phyloP scores from a whole-genome alignment of 2,113 vertebrate species.

The Cinclus mexicanus region DNA sequence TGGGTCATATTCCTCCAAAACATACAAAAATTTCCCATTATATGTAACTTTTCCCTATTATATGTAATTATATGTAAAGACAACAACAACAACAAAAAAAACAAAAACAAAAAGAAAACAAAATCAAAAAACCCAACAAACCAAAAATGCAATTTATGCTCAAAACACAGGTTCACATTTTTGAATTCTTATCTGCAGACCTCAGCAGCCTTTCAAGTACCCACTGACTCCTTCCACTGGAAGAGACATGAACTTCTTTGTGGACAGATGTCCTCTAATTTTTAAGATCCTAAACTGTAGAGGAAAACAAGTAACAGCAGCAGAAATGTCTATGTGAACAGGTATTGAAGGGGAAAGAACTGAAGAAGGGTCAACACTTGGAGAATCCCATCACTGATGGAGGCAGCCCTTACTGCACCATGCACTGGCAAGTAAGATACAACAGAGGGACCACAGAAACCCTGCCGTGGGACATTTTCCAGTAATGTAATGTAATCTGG shows the following conservation, averaged over 20 bases:
- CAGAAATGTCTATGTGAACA: neutral
- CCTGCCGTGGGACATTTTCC: neutral
- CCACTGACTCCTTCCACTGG: neutral
- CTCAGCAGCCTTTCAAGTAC: neutral
- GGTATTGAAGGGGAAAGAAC: neutral
- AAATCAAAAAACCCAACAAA: too few species aligned
- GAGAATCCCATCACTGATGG: neutral
- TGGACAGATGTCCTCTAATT: neutral
- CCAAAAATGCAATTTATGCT: neutral
- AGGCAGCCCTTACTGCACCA: neutral
- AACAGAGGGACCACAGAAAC: neutral
- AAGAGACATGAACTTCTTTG: neutral
- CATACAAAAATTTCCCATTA: neutral
- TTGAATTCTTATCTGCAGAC: neutral
- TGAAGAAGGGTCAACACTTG: neutral
- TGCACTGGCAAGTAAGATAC: neutral
- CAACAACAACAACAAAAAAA: neutral
- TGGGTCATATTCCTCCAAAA: neutral
- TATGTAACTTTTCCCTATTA: neutral
- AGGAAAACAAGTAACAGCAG: neutral
- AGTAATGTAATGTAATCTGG: neutral
- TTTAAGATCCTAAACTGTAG: neutral
- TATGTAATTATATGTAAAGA: neutral
- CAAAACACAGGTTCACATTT: neutral
- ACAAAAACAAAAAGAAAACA: neutral